Evolutionary conservation across 1,140 invertebrate genomes (phyloP).

Genomic region (Apis mellifera): DNA sequence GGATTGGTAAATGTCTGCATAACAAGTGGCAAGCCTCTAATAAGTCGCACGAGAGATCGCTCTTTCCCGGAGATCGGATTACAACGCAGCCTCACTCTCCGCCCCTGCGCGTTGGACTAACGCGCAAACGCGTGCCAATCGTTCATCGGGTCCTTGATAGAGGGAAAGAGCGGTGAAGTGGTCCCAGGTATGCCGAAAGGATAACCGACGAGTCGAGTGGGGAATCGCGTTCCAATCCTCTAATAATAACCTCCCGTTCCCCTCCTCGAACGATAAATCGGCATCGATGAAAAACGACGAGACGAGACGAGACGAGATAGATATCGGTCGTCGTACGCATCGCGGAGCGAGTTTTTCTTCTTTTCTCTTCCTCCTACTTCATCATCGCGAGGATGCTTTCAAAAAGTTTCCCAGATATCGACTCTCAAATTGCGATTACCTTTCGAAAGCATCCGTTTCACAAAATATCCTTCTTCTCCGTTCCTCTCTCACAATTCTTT

Average conservation of each 20-base stretch:
- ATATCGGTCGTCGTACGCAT: no score
- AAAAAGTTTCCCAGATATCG: conserved; percentile 74
- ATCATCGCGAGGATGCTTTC: conserved; percentile 76
- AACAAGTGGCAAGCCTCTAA: background rate
- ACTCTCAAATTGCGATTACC: conserved; percentile 69
- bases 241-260: conserved; percentile 17
- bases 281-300: background rate
- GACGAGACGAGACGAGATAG: no score
- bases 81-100: background rate
- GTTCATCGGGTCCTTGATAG: conserved; percentile 32
- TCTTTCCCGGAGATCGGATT: conserved; percentile 8
- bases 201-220: conserved; percentile 31
- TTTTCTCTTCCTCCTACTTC: background rate
- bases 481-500: background rate
- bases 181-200: conserved; percentile 32
- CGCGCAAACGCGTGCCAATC: conserved; percentile 16
- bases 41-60: background rate
- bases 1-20: no score
- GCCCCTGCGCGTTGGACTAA: no score
- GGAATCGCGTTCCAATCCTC: conserved; percentile 18
- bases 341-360: conserved; percentile 11
- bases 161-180: conserved; percentile 23
- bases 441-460: conserved; percentile 80
- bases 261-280: background rate
- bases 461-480: no score